phyloP scores from a whole-genome alignment of 2,113 vertebrate genomes.

The Chaetops frenatus region DNA sequence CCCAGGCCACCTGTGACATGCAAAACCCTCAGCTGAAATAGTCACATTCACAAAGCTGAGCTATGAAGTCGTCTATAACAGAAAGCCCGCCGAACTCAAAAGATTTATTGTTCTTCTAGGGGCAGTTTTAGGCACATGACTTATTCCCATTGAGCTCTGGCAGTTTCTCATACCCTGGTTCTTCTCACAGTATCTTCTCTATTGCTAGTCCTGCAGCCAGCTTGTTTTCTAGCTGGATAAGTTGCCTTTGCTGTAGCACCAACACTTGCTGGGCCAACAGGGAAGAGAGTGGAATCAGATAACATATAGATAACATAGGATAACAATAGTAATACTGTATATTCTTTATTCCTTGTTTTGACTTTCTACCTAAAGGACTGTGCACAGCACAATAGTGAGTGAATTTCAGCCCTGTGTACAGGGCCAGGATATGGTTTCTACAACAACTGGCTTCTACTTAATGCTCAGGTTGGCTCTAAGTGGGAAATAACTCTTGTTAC shows the following conservation, averaged over 20 bases:
- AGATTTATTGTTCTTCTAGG: not conserved
- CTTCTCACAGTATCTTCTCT: not conserved
- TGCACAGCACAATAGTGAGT: not conserved
- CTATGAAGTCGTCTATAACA: not conserved
- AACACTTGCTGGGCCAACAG: not conserved
- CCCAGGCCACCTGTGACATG: not conserved
- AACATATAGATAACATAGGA: not conserved
- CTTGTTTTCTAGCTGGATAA: not conserved
- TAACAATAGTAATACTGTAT: not conserved
- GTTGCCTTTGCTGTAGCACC: not conserved
- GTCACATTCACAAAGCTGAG: not conserved
- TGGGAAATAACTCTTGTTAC: not conserved
- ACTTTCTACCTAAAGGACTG: not conserved
- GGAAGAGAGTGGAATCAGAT: not conserved
- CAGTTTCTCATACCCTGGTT: not conserved
- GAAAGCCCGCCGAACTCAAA: not conserved
- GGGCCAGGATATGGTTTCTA: not conserved
- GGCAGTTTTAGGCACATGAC: not conserved
- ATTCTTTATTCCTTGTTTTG: not conserved
- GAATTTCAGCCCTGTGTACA: not conserved
- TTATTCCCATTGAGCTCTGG: not conserved
- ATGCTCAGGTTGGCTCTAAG: not conserved
- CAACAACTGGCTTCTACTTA: not conserved
- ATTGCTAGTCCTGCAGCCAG: not conserved
- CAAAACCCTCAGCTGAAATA: not conserved